Evolutionary conservation across 2,113 vertebrate species (phyloP).

Genomic region (Scomber scombrus): DNA sequence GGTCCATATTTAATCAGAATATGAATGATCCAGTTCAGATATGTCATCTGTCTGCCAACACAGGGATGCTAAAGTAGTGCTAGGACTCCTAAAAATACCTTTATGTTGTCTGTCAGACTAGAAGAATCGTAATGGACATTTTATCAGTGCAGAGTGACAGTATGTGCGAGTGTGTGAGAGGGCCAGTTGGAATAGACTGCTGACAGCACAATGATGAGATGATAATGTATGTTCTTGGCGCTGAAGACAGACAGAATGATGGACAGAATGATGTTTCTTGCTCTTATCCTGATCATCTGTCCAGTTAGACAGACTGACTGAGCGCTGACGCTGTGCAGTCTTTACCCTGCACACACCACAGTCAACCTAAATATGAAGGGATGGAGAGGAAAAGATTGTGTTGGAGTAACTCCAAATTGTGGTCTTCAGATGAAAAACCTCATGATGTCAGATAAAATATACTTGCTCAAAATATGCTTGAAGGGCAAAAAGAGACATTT

Average conservation of each 20-base stretch:
- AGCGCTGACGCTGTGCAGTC: conserved; percentile 17
- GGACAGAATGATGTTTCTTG: conserved; percentile 35
- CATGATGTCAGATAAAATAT: not conserved
- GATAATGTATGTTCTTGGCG: conserved; percentile 60
- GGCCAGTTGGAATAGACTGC: conserved; percentile 13
- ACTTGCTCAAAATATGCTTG: not conserved
- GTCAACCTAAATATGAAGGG: not conserved
- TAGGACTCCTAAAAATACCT: not conserved
- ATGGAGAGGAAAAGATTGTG: not conserved
- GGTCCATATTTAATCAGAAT: no score
- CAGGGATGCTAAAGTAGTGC: not conserved
- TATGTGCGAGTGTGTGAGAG: conserved; percentile 21
- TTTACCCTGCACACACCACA: not conserved
- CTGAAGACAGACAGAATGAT: conserved; percentile 43
- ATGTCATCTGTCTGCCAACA: not conserved
- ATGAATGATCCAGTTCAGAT: not conserved
- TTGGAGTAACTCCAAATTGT: not conserved
- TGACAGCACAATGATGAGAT: conserved; percentile 65
- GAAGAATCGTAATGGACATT: conserved; percentile 48
- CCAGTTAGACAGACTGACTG: conserved; percentile 40
- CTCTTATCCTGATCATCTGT: conserved; percentile 65
- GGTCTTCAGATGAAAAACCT: not conserved
- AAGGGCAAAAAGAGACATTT: not conserved
- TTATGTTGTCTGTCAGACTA: conserved; percentile 56
- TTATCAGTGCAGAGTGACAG: conserved; percentile 61